A percentile compares a stretch with the other conserved stretches of the same genome.
Evolutionary conservation across 1,140 invertebrate species (phyloP).

Genomic region (Cydia strobilella): DNA sequence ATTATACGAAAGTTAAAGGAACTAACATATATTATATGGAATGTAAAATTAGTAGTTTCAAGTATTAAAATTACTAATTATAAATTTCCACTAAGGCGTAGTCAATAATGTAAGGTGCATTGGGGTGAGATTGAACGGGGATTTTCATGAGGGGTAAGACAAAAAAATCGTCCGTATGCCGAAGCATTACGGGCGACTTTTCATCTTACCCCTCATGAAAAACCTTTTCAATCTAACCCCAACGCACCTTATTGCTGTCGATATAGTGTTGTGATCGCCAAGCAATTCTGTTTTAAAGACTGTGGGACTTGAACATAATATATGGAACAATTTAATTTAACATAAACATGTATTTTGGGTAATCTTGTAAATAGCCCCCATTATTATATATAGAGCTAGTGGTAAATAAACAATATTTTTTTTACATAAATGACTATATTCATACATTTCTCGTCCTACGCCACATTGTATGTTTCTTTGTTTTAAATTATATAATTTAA

Average conservation of each 20-base stretch:
- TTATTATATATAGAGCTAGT: background rate
- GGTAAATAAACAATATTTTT: background rate
- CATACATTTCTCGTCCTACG: too few relatives aligned
- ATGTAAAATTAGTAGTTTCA: background rate
- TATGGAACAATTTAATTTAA: slow-evolving; percentile 33
- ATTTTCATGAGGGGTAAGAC: too few relatives aligned
- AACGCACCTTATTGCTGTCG: slow-evolving; percentile 22
- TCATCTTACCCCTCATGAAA: too few relatives aligned
- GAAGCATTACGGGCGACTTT: too few relatives aligned
- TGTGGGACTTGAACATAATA: slow-evolving; percentile 55
- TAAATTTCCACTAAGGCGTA: background rate
- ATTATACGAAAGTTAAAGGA: background rate
- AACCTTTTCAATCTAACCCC: too few relatives aligned
- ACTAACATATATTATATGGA: background rate
- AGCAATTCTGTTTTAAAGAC: slow-evolving; percentile 61
- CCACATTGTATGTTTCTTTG: too few relatives aligned
- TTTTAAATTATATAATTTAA: too few relatives aligned
- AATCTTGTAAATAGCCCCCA: slow-evolving; percentile 53
- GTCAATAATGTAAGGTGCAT: too few relatives aligned
- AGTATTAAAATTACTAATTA: background rate
- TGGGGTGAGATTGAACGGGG: too few relatives aligned
- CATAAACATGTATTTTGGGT: slow-evolving; percentile 53
- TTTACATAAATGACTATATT: too few relatives aligned
- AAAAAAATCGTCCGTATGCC: too few relatives aligned
- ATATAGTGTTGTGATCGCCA: slow-evolving; percentile 50